Evolutionary conservation across 1,140 invertebrate genomes (phyloP).

Genomic region (Nasonia giraulti): DNA sequence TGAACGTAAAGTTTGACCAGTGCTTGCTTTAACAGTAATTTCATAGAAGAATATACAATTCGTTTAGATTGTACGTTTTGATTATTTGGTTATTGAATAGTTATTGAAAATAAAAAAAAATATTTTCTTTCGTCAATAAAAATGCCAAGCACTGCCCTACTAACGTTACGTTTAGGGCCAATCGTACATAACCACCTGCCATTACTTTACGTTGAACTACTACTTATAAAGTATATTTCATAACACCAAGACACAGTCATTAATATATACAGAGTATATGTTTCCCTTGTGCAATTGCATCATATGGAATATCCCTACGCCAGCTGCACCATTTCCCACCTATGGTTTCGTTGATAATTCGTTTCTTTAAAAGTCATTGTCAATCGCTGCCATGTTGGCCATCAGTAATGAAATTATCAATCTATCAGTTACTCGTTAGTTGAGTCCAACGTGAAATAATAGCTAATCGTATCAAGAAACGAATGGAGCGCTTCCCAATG

Average conservation of each 20-base stretch:
- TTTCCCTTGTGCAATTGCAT: slow-evolving; percentile 34
- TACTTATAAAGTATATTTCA: slow-evolving; percentile 11
- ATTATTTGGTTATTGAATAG: background rate
- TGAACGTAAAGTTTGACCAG: background rate
- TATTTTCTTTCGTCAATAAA: background rate
- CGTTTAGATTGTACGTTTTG: background rate
- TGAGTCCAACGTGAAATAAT: background rate
- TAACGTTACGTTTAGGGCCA: background rate
- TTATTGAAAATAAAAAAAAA: background rate
- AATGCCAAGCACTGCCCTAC: background rate
- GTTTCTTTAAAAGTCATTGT: slow-evolving; percentile 12
- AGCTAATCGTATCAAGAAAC: background rate
- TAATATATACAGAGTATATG: slow-evolving; percentile 43
- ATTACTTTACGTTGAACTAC: background rate
- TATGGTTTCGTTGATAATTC: background rate
- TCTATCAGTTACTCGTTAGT: background rate
- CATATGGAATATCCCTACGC: background rate
- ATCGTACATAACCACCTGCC: background rate
- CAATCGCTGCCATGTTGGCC: background rate
- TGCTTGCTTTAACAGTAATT: slow-evolving; percentile 2
- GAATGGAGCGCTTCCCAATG: background rate
- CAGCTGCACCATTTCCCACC: background rate
- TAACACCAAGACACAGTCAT: slow-evolving; percentile 28
- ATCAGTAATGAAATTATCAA: slow-evolving; percentile 21
- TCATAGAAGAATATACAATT: background rate